A percentile compares a stretch with the other conserved stretches of the same genome.
Evolutionary conservation across 2,797 vertebrate species (phyloP).

Genomic region (Leucoraja ocellata): DNA sequence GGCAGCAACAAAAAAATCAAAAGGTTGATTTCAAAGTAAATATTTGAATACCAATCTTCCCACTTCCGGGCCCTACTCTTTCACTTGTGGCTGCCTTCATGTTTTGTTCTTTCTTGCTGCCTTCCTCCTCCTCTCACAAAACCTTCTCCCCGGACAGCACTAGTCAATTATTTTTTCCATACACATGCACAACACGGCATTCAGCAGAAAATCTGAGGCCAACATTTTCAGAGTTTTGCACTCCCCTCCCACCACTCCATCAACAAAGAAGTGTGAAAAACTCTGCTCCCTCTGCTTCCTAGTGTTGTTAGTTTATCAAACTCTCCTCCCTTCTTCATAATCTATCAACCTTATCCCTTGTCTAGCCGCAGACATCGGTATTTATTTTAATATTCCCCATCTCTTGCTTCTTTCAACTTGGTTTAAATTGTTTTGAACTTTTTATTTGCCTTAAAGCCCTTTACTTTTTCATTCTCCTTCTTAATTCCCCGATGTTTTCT

Average conservation of each 20-base stretch:
- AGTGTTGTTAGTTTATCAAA: not conserved
- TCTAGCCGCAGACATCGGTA: not conserved
- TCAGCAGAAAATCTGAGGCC: not conserved
- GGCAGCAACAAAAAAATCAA: not conserved
- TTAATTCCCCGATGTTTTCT: not conserved
- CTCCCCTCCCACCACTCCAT: no score
- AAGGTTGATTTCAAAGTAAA: slow-evolving; percentile 23
- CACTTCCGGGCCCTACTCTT: slow-evolving; percentile 16
- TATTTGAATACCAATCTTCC: slow-evolving; percentile 21
- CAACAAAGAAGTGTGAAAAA: not conserved
- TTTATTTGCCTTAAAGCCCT: not conserved
- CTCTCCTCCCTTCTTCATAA: not conserved
- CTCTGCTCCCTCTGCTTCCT: not conserved
- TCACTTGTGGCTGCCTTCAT: not conserved
- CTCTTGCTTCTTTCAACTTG: not conserved
- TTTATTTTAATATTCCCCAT: not conserved
- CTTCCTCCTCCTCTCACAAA: not conserved
- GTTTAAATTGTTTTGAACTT: not conserved
- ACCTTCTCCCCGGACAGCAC: not conserved
- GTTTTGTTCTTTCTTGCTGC: not conserved
- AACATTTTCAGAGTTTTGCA: not conserved
- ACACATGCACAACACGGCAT: not conserved
- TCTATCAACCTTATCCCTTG: not conserved
- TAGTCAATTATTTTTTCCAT: slow-evolving; percentile 14
- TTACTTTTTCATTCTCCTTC: not conserved